Base-by-base conservation (phyloP, 2,113 vertebrate species). In the Boleophthalmus pectinirostris region DNA sequence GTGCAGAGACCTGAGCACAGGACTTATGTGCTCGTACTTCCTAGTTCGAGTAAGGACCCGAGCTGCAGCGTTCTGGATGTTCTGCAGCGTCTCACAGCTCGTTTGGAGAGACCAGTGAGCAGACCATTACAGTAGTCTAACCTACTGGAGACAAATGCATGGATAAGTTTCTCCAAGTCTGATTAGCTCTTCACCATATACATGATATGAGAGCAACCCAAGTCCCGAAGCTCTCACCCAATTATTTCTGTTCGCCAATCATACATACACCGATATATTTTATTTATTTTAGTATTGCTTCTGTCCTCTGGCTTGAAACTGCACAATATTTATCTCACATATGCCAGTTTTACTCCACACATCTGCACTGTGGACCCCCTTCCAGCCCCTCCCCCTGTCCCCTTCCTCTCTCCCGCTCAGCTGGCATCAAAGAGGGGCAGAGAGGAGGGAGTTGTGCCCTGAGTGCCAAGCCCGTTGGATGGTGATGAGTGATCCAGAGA, bases 381-480 rank as follows among this genome's bases (percentile, higher is more conserved):
- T 3, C 2, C 23, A 51, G 67, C 60, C 61, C 68, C 25, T 80
- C 80, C 72, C 67, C 73, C 74, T 73, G 70, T 75, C 84, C 79
- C 70, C 67, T 79, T 73, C 72, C 68, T 77, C 85, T 82, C 79
- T 87, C 68, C 68, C 33, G 76, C 79, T 90, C 89, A 86, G 85
- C 84, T 90, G 85, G 84, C 85, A 84, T 90, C 85, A 90, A 88
- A 90, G 85, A 72, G 54, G 64, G 69, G 2, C 73, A 18, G 68
- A 45, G 80, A 29, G 73, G 25, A 68, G 35, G 74, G 66, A 69
- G 71, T 2, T 82, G 61, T 69, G 73, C 80, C 79, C 69, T 69
- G 74, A 88, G 82, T 85, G 86, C 86, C 87, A 90, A 84, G 53
- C 79, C 82, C 68, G 78, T 85, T 87, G 87, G 87, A 88, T 80